These are phyloP conservation scores for Steinernema hermaphroditum DNA, from an alignment of 2,888 invertebrate genomes.

Conservation along the genomic window DNA sequence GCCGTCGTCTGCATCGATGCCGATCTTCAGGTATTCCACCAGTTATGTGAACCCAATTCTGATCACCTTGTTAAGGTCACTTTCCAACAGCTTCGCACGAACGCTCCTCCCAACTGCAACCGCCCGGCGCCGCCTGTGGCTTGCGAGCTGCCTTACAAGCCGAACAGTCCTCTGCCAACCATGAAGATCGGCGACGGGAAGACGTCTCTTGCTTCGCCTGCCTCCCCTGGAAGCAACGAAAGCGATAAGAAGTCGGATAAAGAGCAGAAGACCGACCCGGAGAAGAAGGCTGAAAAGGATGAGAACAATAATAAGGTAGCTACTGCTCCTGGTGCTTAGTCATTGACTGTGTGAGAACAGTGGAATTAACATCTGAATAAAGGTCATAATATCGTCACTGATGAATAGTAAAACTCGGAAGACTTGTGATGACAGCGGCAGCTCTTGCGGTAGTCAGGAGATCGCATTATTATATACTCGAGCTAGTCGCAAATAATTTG, in stretches of 20 bases:
- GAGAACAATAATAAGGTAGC: too few species aligned
- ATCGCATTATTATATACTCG: too few species aligned
- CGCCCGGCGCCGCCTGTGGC: conserved; percentile 42
- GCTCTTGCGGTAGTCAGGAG: too few species aligned
- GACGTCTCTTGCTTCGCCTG: neutral
- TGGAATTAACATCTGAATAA: too few species aligned
- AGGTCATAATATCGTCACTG: too few species aligned
- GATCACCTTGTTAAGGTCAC: conserved; percentile 36
- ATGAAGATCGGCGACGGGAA: conserved; percentile 22
- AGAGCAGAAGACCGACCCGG: neutral
- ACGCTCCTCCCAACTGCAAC: conserved; percentile 40
- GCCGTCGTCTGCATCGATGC: conserved; percentile 57
- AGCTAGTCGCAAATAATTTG: too few species aligned
- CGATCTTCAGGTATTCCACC: conserved; percentile 51
- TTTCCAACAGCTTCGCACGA: conserved; percentile 42
- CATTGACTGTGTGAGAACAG: too few species aligned
- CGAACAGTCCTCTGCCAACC: conserved; percentile 27
- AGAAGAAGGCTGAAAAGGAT: too few species aligned
- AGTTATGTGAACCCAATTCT: too few species aligned
- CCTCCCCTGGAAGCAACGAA: neutral
- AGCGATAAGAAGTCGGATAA: conserved; percentile 42
- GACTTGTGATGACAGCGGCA: too few species aligned
- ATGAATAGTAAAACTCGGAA: too few species aligned
- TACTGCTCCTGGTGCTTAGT: too few species aligned
- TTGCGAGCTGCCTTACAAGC: conserved; percentile 36